Percentiles rank a stretch among this genome's conserved stretches.
phyloP scores from a whole-genome alignment of 2,797 vertebrate species.

The Sebastes hubbsi region DNA sequence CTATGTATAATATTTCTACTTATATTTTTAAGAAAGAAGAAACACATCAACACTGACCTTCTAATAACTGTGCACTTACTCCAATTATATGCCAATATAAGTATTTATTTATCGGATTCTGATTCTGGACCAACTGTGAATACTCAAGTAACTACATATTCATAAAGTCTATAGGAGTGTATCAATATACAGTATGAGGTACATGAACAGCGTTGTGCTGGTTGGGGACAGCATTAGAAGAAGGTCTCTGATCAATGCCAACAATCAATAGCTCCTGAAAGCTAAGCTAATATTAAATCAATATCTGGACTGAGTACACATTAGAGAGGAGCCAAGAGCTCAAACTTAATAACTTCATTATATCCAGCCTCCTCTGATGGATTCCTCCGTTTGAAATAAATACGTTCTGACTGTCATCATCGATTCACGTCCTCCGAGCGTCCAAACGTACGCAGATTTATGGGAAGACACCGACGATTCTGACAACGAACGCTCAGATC shows the following conservation, averaged over 20 bases:
- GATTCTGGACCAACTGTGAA: neutral
- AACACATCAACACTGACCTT: too few species aligned
- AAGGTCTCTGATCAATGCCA: neutral
- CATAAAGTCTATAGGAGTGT: neutral
- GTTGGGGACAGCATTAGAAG: neutral
- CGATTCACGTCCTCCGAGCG: too few species aligned
- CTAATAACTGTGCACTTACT: too few species aligned
- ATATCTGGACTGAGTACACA: neutral
- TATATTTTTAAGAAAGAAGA: too few species aligned
- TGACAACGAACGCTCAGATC: neutral
- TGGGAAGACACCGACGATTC: neutral
- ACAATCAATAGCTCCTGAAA: neutral
- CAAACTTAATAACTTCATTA: neutral
- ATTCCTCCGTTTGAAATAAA: slow-evolving; percentile 6
- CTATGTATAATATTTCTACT: too few species aligned
- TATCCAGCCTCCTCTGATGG: neutral
- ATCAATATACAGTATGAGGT: neutral
- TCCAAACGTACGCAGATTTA: neutral
- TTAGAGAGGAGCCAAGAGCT: neutral
- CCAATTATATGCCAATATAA: too few species aligned
- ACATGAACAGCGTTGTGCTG: neutral
- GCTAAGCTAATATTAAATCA: slow-evolving; percentile 6
- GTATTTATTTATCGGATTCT: too few species aligned
- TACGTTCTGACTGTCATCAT: neutral
- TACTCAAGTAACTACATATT: neutral